Percentiles rank a stretch among this genome's conserved stretches.
These are phyloP conservation scores for Pseudotriccus pelzelni DNA, from an alignment of 2,797 vertebrate genomes.

Conservation along the genomic window DNA sequence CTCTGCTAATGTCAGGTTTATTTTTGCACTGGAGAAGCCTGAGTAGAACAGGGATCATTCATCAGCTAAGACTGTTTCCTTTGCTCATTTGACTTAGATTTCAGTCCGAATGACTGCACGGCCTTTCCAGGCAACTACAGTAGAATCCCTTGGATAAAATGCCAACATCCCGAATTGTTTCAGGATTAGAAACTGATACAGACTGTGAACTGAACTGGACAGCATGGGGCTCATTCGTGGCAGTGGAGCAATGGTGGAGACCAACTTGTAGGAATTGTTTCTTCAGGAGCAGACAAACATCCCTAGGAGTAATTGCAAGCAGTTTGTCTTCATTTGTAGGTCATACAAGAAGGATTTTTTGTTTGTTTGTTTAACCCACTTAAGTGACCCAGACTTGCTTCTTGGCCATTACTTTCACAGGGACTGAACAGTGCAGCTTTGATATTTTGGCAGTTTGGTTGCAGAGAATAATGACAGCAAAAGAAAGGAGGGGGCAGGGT, in stretches of 20 bases:
- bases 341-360: neutral
- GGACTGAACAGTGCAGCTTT: neutral
- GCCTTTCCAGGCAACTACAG: neutral
- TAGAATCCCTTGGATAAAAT: neutral
- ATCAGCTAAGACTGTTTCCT: neutral
- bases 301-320: neutral
- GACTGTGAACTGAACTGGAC: neutral
- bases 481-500: rapidly evolving
- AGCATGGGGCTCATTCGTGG: neutral
- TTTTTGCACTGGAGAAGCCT: too few species aligned
- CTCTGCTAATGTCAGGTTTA: neutral
- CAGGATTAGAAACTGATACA: neutral
- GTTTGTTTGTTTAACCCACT: neutral
- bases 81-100: neutral
- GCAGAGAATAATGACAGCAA: neutral
- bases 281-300: neutral
- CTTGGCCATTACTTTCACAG: neutral
- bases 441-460: neutral
- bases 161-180: neutral
- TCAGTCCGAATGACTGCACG: neutral
- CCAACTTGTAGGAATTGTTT: neutral
- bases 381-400: neutral
- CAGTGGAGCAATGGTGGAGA: neutral
- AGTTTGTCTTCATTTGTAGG: neutral
- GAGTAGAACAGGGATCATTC: neutral